Conservation (phyloP, 2,888 invertebrate genomes). For the Meandrusa payeni region DNA sequence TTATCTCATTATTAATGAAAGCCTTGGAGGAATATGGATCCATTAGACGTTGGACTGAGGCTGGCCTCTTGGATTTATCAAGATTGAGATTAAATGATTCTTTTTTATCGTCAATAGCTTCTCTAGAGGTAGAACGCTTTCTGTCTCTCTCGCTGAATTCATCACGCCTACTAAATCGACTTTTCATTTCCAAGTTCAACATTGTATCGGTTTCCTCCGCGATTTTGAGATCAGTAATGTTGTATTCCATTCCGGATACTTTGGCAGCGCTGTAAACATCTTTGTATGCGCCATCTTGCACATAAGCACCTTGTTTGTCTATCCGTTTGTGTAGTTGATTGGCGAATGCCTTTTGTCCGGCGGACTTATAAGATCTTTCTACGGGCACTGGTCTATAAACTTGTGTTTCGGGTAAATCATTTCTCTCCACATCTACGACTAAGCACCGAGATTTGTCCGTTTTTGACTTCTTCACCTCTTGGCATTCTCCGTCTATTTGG, state of each 20-base stretch:
- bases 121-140: slow-evolving; percentile 62
- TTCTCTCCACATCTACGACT: slow-evolving; percentile 55
- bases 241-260: slow-evolving; percentile 69
- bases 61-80: slow-evolving; percentile 62
- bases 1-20: slow-evolving; percentile 63
- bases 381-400: slow-evolving; percentile 63
- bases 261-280: slow-evolving; percentile 72
- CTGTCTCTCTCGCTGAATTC: slow-evolving; percentile 60
- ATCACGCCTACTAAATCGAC: slow-evolving; percentile 60
- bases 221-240: slow-evolving; percentile 73
- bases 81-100: slow-evolving; percentile 59
- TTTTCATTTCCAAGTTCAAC: slow-evolving; percentile 67
- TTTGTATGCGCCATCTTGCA: slow-evolving; percentile 72
- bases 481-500: slow-evolving; percentile 62
- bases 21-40: slow-evolving; percentile 67
- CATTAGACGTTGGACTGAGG: slow-evolving; percentile 58
- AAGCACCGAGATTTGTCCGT: slow-evolving; percentile 66
- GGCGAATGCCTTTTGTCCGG: slow-evolving; percentile 72
- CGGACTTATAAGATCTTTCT: slow-evolving; percentile 67
- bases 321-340: slow-evolving; percentile 76
- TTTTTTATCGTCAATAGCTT: slow-evolving; percentile 57
- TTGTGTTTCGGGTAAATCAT: slow-evolving; percentile 43
- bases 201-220: slow-evolving; percentile 75
- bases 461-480: slow-evolving; percentile 64
- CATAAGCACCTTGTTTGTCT: slow-evolving; percentile 75